Evolutionary conservation across 1,140 invertebrate species (phyloP).

Genomic region (Marisa cornuarietis): DNA sequence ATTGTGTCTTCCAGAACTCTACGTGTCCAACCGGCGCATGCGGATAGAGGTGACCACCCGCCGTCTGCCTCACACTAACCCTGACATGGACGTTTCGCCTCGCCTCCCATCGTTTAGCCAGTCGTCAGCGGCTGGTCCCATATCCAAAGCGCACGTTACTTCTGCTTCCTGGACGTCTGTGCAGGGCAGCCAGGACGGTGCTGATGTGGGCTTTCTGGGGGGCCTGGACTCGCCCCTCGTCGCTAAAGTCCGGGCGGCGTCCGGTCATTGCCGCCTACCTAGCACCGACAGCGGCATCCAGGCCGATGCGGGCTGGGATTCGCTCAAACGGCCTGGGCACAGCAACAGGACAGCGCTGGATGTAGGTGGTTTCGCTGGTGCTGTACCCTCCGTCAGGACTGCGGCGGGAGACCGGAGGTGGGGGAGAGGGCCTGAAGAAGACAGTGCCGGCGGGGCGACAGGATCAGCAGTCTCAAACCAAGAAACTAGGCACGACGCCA

Average conservation of each 20-base stretch:
- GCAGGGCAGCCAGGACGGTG: background rate
- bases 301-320: constrained; percentile 33
- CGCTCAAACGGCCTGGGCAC: constrained; percentile 17
- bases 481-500: background rate
- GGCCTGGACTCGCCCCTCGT: background rate
- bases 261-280: constrained; percentile 22
- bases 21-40: too few species aligned
- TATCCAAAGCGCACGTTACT: background rate
- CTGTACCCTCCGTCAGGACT: background rate
- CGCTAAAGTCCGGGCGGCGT: background rate
- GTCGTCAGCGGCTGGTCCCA: background rate
- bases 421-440: too few species aligned
- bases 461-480: background rate
- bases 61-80: too few species aligned
- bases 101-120: background rate
- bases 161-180: background rate
- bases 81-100: too few species aligned
- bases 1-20: too few species aligned
- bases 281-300: constrained; percentile 35
- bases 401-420: background rate
- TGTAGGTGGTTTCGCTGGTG: background rate
- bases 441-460: background rate
- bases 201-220: background rate
- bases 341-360: too few species aligned
- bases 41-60: too few species aligned